Evolutionary conservation across 1,140 invertebrate species (phyloP).

Genomic region (Microvelia longipes): DNA sequence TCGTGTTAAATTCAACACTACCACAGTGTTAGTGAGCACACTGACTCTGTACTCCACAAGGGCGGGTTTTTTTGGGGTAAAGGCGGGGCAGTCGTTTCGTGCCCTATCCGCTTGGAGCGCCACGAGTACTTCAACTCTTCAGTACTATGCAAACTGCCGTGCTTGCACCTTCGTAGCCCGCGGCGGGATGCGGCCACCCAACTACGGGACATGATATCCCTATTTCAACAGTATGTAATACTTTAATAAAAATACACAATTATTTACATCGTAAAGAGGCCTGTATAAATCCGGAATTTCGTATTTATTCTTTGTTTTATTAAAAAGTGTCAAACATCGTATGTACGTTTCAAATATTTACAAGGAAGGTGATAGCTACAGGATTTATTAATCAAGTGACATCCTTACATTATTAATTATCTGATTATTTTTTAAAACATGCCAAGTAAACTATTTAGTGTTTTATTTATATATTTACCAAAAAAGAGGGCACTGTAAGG

Average conservation of each 20-base stretch:
- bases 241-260: no score
- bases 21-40: no score
- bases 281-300: no score
- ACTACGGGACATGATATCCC: neutral
- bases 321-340: neutral
- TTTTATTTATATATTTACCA: neutral
- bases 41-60: no score
- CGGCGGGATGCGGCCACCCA: neutral
- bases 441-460: neutral
- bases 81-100: neutral
- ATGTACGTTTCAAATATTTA: no score
- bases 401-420: no score
- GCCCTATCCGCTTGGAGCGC: neutral
- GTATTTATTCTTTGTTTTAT: neutral
- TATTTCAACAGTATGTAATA: neutral
- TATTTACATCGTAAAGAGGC: no score
- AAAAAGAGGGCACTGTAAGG: neutral
- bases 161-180: neutral
- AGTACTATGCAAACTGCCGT: neutral
- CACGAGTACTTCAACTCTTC: neutral
- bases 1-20: neutral
- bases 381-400: no score
- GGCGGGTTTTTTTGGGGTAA: no score
- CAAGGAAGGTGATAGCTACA: no score
- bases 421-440: neutral